Base-by-base conservation (phyloP, 2,113 vertebrate genomes). In the Suricata suricatta region DNA sequence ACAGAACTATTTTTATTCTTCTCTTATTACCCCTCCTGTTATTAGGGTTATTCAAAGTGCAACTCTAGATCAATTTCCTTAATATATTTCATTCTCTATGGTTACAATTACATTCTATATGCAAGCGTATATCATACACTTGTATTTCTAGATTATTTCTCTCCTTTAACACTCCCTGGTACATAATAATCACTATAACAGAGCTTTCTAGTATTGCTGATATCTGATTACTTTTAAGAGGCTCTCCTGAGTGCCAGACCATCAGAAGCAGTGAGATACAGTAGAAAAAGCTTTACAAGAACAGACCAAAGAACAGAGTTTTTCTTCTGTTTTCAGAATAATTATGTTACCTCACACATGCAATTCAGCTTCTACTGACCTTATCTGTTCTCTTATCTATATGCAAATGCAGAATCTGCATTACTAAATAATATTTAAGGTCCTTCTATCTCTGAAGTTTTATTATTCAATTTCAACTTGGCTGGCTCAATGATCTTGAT, bases 371-470 rank as follows among this genome's bases (percentile, higher is more conserved):
- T 87, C n/a, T 64, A 35, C n/a, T 87, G 63, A 95, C 29, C 69
- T 97, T 90, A 95, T 57, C 81, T 85, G n/a, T 81, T 81, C 31
- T 47, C 31, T 96, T 93, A 90, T 91, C 76, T 94, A 47, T 94
- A 97, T 96, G 88, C 47, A 95, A 97, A 97, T 97, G 7, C 9
- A 95, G 14, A 11, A 79, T 50, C 31, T 92, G 31, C 68, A 94
- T 94, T 94, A 82, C 95, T 93, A 92, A 94, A 87, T 93, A 91
- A 95, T 69, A 57, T 72, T 97, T 92, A 93, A 96, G 66, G 4
- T 82, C 21, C 6, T 96, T 47, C 25, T 13, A 89, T 44, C 38
- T 86, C 35, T 95, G 54, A 96, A 54, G 12, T 88, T 90, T 82
- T 95, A 80, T 90, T 92, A 93, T 93, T 87, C 54, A 76, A 7